Conservation (phyloP, 1,140 invertebrate species). For the Bombus difficillimus region DNA sequence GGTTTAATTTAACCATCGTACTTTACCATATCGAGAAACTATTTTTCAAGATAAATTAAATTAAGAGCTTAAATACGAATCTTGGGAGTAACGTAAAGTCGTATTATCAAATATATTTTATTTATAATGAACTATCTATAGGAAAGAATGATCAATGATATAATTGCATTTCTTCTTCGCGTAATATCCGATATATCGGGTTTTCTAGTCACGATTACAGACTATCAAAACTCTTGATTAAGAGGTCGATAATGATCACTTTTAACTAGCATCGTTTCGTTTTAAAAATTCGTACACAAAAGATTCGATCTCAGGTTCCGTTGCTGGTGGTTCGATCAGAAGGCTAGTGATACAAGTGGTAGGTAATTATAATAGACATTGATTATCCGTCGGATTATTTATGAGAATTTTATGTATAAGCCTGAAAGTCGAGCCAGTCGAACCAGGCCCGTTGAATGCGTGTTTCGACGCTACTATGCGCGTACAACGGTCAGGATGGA, state of each 20-base stretch:
- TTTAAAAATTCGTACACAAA: not conserved
- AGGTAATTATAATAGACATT: slow-evolving; percentile 73
- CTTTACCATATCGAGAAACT: not conserved
- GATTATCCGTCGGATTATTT: slow-evolving; percentile 73
- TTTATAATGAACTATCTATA: not conserved
- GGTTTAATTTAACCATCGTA: not conserved
- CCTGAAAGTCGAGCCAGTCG: slow-evolving; percentile 43
- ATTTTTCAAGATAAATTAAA: not conserved
- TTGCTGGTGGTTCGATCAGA: slow-evolving; percentile 22
- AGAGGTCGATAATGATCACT: not conserved
- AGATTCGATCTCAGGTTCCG: slow-evolving; percentile 7
- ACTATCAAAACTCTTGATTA: not conserved
- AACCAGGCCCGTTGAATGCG: slow-evolving; percentile 21
- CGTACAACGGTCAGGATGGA: slow-evolving; percentile 35
- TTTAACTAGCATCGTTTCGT: not conserved
- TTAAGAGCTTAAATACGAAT: not conserved
- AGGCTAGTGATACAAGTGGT: slow-evolving; percentile 59
- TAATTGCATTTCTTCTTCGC: not conserved
- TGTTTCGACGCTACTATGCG: slow-evolving; percentile 40
- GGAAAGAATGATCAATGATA: too few species aligned
- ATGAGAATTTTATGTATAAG: slow-evolving; percentile 77
- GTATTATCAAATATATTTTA: too few species aligned
- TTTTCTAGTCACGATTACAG: not conserved
- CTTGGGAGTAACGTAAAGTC: not conserved
- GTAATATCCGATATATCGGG: too few species aligned